Conservation (phyloP, 2,888 invertebrate species). For the Lepas anatifera region DNA sequence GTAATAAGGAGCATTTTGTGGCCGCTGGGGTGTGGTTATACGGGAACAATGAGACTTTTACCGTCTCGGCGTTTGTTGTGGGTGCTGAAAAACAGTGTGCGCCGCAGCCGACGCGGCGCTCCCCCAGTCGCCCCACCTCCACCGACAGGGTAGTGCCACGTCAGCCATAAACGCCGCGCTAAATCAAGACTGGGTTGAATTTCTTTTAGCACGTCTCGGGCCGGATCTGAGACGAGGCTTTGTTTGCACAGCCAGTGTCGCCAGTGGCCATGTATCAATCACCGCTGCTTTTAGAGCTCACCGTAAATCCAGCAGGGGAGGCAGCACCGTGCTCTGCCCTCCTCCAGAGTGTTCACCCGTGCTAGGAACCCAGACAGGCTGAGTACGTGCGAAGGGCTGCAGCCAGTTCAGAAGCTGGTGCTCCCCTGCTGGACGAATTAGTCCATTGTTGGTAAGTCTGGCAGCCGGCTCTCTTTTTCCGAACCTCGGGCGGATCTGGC, state of each 20-base stretch:
- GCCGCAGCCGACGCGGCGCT: no score
- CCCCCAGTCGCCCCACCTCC: no score
- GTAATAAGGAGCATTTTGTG: neutral
- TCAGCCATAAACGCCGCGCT: neutral
- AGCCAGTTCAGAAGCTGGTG: no score
- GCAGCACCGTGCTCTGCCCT: no score
- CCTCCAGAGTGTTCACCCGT: no score
- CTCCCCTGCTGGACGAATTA: no score
- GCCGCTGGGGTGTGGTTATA: neutral
- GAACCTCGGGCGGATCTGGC: no score
- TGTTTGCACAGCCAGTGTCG: neutral
- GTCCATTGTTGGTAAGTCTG: no score
- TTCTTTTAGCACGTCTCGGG: neutral
- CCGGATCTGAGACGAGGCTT: neutral
- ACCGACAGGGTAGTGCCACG: no score
- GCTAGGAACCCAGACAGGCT: no score
- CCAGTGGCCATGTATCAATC: neutral
- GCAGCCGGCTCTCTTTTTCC: no score
- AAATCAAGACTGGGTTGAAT: neutral
- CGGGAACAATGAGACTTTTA: neutral
- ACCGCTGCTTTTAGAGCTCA: neutral
- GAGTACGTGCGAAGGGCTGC: no score
- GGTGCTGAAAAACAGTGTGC: neutral
- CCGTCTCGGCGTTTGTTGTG: neutral
- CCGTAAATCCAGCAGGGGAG: neutral